Conservation (phyloP, 1,140 invertebrate species). For the Plectus sambesii region DNA sequence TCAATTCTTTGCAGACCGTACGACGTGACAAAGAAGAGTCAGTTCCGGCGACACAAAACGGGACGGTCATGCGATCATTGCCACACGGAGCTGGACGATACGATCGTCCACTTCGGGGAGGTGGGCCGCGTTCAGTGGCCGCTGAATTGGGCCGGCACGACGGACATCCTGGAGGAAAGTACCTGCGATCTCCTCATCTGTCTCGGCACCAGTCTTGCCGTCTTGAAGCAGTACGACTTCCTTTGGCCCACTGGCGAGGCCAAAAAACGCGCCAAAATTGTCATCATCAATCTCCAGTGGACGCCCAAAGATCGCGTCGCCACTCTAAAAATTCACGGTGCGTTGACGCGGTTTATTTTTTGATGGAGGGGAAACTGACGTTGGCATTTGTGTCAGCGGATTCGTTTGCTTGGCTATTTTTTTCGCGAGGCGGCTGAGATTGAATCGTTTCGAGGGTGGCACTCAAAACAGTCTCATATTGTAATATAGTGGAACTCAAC, state of each 20-base stretch:
- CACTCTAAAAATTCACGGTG: constrained; percentile 82
- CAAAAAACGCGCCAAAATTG: constrained; percentile 67
- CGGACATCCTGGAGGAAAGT: constrained; percentile 65
- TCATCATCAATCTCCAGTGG: constrained; percentile 91
- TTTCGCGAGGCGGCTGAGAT: too few relatives aligned
- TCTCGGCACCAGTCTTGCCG: constrained; percentile 64
- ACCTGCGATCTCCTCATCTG: constrained; percentile 83
- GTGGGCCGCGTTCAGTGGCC: constrained; percentile 72
- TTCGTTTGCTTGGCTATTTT: too few relatives aligned
- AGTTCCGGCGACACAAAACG: constrained; percentile 72
- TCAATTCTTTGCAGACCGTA: constrained; percentile 76
- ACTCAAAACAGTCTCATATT: too few relatives aligned
- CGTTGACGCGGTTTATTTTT: too few relatives aligned
- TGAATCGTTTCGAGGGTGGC: too few relatives aligned
- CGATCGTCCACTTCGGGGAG: constrained; percentile 90
- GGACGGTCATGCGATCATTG: constrained; percentile 71
- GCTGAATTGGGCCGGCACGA: constrained; percentile 78
- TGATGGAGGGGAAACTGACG: too few relatives aligned
- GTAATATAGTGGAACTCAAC: too few relatives aligned
- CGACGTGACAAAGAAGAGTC: constrained; percentile 84
- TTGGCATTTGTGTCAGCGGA: too few relatives aligned
- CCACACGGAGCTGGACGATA: constrained; percentile 57
- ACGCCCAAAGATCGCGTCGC: constrained; percentile 85
- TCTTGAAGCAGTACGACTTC: constrained; percentile 35
- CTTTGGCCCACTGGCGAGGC: constrained; percentile 51